phyloP scores from a whole-genome alignment of 2,888 invertebrate genomes.

The Alloscopus bannaensis region DNA sequence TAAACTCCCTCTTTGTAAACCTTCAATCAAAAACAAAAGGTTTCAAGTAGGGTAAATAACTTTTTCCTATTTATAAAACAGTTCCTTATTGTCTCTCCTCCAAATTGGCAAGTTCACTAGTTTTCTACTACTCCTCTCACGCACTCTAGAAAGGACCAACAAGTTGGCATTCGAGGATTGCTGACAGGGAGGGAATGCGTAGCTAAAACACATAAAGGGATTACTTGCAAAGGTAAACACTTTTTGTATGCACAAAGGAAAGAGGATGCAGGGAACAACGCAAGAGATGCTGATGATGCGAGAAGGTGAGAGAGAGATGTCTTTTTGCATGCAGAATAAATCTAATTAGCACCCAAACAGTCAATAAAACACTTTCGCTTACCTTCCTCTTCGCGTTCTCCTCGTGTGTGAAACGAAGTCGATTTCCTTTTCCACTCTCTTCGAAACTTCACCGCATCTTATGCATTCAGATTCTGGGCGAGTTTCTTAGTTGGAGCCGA shows the following conservation, averaged over 20 bases:
- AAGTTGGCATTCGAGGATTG: constrained; percentile 46
- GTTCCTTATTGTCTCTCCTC: constrained; percentile 40
- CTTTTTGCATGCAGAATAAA: constrained; percentile 58
- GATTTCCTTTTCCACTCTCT: constrained; percentile 61
- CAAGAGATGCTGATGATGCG: neutral
- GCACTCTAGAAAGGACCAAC: constrained; percentile 12
- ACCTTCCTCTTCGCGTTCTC: constrained; percentile 22
- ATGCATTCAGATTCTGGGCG: constrained; percentile 13
- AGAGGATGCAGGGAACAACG: neutral
- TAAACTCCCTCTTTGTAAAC: constrained; percentile 7
- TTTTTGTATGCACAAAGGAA: neutral
- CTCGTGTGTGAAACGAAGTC: neutral
- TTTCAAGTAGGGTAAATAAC: constrained; percentile 31
- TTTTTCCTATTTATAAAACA: constrained; percentile 51
- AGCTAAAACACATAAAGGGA: neutral
- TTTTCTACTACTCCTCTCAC: neutral
- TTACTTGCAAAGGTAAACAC: neutral
- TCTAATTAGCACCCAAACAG: constrained; percentile 66
- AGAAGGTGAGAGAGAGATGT: constrained; percentile 24
- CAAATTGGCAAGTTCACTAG: constrained; percentile 35
- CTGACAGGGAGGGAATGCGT: neutral
- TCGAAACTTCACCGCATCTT: neutral
- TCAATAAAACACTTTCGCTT: constrained; percentile 62
- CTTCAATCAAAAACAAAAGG: constrained; percentile 6
- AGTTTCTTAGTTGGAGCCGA: constrained; percentile 32